Conservation (phyloP, 2,113 vertebrate species). For the Actenoides hombroni region DNA sequence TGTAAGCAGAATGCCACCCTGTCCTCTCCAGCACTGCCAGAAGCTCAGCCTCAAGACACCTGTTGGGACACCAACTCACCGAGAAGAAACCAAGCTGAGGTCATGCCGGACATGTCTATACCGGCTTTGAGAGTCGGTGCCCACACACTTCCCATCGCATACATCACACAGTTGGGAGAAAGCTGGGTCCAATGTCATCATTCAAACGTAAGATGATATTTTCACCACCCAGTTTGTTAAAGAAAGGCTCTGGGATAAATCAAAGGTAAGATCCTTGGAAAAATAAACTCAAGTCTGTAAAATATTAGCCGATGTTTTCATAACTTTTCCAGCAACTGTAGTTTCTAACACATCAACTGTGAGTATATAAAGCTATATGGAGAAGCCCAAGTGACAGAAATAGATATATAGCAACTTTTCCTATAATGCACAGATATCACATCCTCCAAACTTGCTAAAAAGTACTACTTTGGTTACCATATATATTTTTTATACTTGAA, state of each 20-base stretch:
- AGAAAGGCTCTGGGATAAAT: slow-evolving; percentile 30
- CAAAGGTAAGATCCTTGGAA: slow-evolving; percentile 50
- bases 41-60: not conserved
- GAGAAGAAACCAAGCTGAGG: not conserved
- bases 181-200: not conserved
- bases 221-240: slow-evolving; percentile 15
- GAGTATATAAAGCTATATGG: not conserved
- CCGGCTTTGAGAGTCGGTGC: not conserved
- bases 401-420: not conserved
- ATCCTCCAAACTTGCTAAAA: not conserved
- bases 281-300: slow-evolving; percentile 52
- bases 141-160: not conserved
- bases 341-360: not conserved
- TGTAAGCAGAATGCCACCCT: not conserved
- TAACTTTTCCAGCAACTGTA: slow-evolving; percentile 37
- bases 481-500: not conserved
- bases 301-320: slow-evolving; percentile 59
- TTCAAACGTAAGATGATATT: not conserved
- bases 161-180: not conserved
- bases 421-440: not conserved
- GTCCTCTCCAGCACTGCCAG: not conserved
- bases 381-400: not conserved
- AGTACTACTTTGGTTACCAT: not conserved
- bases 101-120: fast-evolving
- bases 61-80: fast-evolving